Evolutionary conservation across 2,113 vertebrate species (phyloP), one percentile per base, ranked within the genome.

Genomic region (Chionodraco myersi): DNA sequence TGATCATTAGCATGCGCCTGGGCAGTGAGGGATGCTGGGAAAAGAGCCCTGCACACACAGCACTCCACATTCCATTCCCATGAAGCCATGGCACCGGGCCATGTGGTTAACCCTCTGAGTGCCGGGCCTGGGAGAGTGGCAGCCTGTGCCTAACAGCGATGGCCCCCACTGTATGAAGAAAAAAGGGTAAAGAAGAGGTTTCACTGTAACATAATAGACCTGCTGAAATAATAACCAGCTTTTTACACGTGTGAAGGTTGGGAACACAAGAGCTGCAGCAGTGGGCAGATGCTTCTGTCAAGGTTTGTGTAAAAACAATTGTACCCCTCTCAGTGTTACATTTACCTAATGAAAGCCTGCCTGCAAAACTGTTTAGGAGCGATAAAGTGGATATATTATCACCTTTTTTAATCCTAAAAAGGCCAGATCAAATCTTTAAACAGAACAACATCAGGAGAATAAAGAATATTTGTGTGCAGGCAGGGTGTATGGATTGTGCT

Each of bases 21-120:
- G 96, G 92, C 89, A 95, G 95, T 95, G 91, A 96, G 93, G 95
- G 94, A 95, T 94, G 94, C 95, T 96, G 96, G 95, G 96, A 95
- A 94, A 95, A 92, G 91, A 94, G 93, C 95, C 94, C 94, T 96
- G 92, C 93, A 95, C 95, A 95, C 92, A 93, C 92, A 95, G 89
- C 95, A 95, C 96, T 96, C 95, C 95, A 96, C 97, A 98, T 98
- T 98, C 97, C 96, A 95, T 96, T 97, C 97, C 96, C 95, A 93
- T 97, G 96, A 97, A 96, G 93, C 92, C 95, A 96, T 92, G 92
- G 93, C 91, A 93, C 85, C 21, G 59, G 87, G 92, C 92, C 92
- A 94, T 79, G 80, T 44, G 70, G 75, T 94, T 94, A 94, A 95
- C 93, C 90, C 93, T 92, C 49, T 52, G 79, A 79, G 85, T 82